Evolutionary conservation across 2,797 vertebrate species (phyloP).

Genomic region (Acestrorhynchus altus): DNA sequence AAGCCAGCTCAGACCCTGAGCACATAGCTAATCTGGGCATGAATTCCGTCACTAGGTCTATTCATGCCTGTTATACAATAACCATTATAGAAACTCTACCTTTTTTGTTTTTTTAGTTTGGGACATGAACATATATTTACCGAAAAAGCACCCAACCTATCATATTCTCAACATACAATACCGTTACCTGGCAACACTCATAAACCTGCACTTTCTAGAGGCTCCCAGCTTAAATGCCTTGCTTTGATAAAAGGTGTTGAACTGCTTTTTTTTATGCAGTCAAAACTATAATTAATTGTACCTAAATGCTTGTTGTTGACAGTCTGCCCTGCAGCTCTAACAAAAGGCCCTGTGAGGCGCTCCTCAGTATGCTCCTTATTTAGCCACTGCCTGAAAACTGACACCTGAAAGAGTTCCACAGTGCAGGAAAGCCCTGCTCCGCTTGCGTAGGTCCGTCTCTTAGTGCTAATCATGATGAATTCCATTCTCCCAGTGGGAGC

Average conservation of each 20-base stretch:
- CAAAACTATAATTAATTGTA: neutral
- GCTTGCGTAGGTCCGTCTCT: neutral
- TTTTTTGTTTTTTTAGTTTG: neutral
- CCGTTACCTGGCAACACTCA: neutral
- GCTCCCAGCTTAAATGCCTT: too few relatives aligned
- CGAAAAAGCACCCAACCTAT: too few relatives aligned
- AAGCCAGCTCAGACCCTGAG: too few relatives aligned
- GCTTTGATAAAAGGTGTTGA: neutral
- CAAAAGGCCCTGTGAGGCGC: neutral
- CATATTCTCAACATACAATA: neutral
- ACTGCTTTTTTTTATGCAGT: neutral
- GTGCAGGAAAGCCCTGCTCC: neutral
- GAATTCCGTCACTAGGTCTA: too few relatives aligned
- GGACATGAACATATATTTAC: neutral
- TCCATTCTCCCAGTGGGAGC: neutral
- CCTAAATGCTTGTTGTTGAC: neutral
- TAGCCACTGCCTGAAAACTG: neutral
- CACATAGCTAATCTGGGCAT: too few relatives aligned
- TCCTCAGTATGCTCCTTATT: neutral
- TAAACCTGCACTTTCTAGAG: neutral
- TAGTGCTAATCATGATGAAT: neutral
- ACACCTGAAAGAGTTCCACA: conserved; percentile 30
- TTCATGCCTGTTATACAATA: too few relatives aligned
- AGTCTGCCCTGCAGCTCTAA: neutral
- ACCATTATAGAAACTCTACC: too few relatives aligned